Conservation (phyloP, 2,888 invertebrate species). For the Cetonia aurata region DNA sequence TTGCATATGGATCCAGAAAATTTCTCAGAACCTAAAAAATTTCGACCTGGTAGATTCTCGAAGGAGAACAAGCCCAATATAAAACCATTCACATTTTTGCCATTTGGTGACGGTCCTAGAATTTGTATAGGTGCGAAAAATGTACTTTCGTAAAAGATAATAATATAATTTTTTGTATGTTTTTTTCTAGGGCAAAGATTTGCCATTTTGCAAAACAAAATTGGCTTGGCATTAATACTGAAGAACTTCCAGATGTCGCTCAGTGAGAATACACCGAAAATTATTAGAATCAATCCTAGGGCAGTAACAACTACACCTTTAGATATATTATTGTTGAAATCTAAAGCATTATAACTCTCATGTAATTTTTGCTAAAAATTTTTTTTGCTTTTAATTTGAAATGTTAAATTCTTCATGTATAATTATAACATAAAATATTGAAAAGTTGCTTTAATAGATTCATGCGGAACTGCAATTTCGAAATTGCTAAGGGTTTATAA, state of each 20-base stretch:
- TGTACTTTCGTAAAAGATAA: not conserved
- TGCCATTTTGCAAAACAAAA: slow-evolving; percentile 70
- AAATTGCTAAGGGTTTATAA: no score
- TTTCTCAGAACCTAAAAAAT: slow-evolving; percentile 70
- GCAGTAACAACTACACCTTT: slow-evolving; percentile 50
- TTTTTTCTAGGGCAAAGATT: slow-evolving; percentile 67
- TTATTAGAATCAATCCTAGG: slow-evolving; percentile 63
- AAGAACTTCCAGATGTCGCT: slow-evolving; percentile 61
- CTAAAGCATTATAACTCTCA: not conserved
- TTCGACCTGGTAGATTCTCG: slow-evolving; percentile 72
- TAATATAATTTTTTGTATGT: no score
- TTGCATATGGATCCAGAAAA: slow-evolving; percentile 72
- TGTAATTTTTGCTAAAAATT: no score
- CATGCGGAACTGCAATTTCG: no score
- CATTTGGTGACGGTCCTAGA: slow-evolving; percentile 72
- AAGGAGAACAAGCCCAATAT: slow-evolving; percentile 66
- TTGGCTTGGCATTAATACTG: slow-evolving; percentile 68
- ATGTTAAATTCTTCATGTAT: no score
- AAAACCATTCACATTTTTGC: slow-evolving; percentile 68
- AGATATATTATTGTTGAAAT: not conserved
- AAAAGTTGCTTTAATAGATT: no score
- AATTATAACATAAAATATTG: no score
- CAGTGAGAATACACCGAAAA: slow-evolving; percentile 60
- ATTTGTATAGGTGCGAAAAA: slow-evolving; percentile 68
- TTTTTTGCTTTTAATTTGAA: no score